A percentile compares a stretch with the other conserved stretches of the same genome.
phyloP scores from a whole-genome alignment of 2,888 invertebrate species.

The Actias luna region DNA sequence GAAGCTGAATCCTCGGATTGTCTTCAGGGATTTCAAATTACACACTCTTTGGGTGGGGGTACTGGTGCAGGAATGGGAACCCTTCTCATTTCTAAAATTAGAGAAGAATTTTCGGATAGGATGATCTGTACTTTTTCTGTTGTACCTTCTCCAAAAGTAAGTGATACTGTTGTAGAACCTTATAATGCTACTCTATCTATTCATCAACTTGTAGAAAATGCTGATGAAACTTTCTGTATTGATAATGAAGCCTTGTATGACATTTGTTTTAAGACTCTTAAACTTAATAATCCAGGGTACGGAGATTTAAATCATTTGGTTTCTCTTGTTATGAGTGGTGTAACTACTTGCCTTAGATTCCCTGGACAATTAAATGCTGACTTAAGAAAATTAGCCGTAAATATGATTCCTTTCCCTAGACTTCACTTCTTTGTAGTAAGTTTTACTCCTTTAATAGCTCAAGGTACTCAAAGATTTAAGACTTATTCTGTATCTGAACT shows the following conservation, averaged over 20 bases:
- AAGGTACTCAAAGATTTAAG: too few species aligned
- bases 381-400: too few species aligned
- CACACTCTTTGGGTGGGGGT: slow-evolving; percentile 96
- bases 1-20: slow-evolving; percentile 96
- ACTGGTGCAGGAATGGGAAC: too few species aligned
- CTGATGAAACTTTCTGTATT: slow-evolving; percentile 95
- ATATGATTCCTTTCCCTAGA: slow-evolving; percentile 99
- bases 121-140: too few species aligned
- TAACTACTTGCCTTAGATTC: too few species aligned
- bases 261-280: slow-evolving; percentile 95
- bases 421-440: slow-evolving; percentile 92
- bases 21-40: slow-evolving; percentile 95
- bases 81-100: too few species aligned
- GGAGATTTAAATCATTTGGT: too few species aligned
- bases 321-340: too few species aligned
- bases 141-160: slow-evolving; percentile 92
- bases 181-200: slow-evolving; percentile 95
- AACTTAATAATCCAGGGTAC: too few species aligned
- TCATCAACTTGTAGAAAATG: slow-evolving; percentile 94
- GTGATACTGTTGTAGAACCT: slow-evolving; percentile 95
- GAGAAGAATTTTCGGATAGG: too few species aligned
- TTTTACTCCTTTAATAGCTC: too few species aligned
- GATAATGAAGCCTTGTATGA: slow-evolving; percentile 96
- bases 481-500: slow-evolving; percentile 94
- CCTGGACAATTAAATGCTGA: too few species aligned